Percentiles rank a stretch among this genome's conserved stretches.
phyloP scores from a whole-genome alignment of 2,797 vertebrate species.

The Melopsittacus undulatus region DNA sequence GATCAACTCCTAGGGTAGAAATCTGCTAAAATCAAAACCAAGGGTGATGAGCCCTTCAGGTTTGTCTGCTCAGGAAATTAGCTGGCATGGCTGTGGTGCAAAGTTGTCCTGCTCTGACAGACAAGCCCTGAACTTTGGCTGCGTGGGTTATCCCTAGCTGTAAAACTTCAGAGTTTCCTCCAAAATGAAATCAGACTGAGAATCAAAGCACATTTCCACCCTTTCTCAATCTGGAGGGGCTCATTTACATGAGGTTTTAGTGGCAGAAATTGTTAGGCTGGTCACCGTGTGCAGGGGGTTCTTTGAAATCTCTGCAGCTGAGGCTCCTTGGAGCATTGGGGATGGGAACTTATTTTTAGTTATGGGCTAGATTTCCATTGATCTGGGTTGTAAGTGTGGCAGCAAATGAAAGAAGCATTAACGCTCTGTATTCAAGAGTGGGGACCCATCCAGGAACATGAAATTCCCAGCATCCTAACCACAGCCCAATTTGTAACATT shows the following conservation, averaged over 20 bases:
- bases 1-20: background rate
- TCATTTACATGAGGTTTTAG: background rate
- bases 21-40: background rate
- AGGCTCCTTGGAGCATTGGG: background rate
- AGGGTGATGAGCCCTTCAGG: background rate
- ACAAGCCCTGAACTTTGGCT: background rate
- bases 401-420: slow-evolving; percentile 55
- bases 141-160: background rate
- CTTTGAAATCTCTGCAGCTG: slow-evolving; percentile 35
- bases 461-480: slow-evolving; percentile 51
- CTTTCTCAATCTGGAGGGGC: background rate
- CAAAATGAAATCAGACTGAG: background rate
- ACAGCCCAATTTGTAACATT: slow-evolving; percentile 52
- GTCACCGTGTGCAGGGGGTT: background rate
- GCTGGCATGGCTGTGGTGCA: background rate
- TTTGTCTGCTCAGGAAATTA: background rate
- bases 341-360: slow-evolving; percentile 42
- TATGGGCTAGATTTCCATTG: slow-evolving; percentile 24
- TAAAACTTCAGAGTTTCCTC: background rate
- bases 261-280: background rate
- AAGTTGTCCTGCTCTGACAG: background rate
- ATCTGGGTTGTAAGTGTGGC: slow-evolving; percentile 40
- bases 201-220: background rate
- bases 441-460: slow-evolving; percentile 14
- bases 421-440: background rate